Conservation (phyloP, 2,888 invertebrate species). For the Plemyria rubiginata region DNA sequence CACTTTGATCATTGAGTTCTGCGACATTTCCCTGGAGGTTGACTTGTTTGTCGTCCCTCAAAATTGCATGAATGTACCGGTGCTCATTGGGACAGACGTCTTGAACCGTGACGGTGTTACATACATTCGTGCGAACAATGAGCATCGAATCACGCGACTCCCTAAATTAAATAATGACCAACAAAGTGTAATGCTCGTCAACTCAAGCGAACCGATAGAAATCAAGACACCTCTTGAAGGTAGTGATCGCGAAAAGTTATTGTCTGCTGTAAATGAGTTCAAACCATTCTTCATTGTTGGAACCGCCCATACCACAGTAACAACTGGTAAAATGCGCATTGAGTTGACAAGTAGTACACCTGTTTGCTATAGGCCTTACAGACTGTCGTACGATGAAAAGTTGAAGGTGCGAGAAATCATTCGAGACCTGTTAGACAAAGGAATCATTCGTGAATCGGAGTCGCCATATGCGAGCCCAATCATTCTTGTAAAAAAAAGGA, state of each 20-base stretch:
- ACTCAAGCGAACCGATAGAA: too few species aligned
- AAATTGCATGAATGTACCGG: background rate
- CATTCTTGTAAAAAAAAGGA: conserved; percentile 1
- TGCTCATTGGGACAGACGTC: background rate
- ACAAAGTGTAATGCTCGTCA: too few species aligned
- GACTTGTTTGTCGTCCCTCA: background rate
- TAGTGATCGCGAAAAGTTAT: background rate
- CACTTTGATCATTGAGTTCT: background rate
- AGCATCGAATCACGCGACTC: background rate
- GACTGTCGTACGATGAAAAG: background rate
- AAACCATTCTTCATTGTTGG: background rate
- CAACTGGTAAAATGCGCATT: background rate
- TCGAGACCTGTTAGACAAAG: background rate
- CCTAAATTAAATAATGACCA: too few species aligned
- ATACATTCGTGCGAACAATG: background rate
- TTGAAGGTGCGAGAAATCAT: background rate
- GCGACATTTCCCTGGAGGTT: background rate
- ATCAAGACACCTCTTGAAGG: background rate
- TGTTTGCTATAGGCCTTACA: background rate
- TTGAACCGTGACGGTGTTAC: background rate
- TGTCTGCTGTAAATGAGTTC: background rate
- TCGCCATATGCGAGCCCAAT: background rate
- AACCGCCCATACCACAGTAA: background rate
- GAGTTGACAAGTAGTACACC: background rate
- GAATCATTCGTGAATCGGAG: background rate